Conservation (phyloP, 2,113 vertebrate species). For the Neofelis nebulosa region DNA sequence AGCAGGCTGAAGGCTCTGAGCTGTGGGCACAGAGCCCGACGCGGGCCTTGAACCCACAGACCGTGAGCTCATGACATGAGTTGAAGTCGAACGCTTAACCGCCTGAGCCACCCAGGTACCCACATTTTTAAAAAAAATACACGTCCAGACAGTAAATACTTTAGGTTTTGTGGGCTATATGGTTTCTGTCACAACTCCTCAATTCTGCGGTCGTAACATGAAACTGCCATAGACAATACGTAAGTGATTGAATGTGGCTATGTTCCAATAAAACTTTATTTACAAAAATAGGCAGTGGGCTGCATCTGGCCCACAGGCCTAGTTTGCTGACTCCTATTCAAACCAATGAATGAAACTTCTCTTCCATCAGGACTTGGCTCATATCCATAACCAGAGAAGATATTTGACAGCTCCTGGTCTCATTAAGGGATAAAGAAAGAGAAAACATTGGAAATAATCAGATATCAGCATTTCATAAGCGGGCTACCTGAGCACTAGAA, state of each 20-base stretch:
- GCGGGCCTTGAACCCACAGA: too few species aligned
- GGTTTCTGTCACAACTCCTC: neutral
- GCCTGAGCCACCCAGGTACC: too few species aligned
- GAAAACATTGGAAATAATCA: neutral
- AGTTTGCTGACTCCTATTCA: neutral
- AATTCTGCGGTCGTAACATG: neutral
- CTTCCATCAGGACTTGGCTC: neutral
- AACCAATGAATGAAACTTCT: neutral
- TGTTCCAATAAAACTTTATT: conserved; percentile 33
- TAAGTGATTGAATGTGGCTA: neutral
- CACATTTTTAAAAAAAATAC: fast-evolving
- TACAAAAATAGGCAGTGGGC: neutral
- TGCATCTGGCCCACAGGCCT: neutral
- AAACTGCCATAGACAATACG: neutral
- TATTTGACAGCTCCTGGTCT: neutral
- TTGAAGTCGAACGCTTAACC: too few species aligned
- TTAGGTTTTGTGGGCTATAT: neutral
- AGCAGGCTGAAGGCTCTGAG: too few species aligned
- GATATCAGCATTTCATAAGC: neutral
- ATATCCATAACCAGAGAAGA: neutral
- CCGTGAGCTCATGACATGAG: too few species aligned
- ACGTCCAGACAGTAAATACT: neutral
- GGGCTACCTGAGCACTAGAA: fast-evolving
- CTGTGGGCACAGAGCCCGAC: too few species aligned
- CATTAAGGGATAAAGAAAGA: neutral